Evolutionary conservation across 2,888 invertebrate genomes (phyloP), one percentile per base, ranked within the genome.

Genomic region (Amphipyra tragopoginis): DNA sequence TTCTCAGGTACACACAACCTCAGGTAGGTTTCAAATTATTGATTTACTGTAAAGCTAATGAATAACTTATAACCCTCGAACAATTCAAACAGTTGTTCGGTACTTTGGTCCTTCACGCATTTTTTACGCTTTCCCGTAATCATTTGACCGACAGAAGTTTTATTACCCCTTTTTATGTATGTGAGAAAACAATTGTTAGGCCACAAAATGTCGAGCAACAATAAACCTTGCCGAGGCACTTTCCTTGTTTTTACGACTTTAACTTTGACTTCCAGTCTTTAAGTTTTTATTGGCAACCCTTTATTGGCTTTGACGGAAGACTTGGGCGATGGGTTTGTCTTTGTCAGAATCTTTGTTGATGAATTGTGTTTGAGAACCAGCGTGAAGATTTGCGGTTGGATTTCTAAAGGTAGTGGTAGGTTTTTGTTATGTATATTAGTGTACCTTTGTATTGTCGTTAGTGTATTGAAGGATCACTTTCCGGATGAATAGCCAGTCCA

Each of bases 111-210:
- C 70, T 77, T 79, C 69, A 83, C 80, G 79, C 76, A 73, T 79
- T 78, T 70, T 70, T 79, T 77, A 83, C 77, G 72, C 65, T 66
- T 71, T 70, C 73, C 65, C 59, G 72, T 78, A 79, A 85, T 82
- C 81, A 83, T 72, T 81, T 84, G 81, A 82, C 84, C 80, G 82
- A 77, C 82, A 80, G 77, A 80, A 72, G 73, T 82, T 91, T 90
- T 87, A 89, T 79, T 78, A 75, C 82, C 68, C 77, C 44, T 84
- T 90, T 90, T 91, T 90, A 90, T 86, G 82, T 80, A 85, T 84
- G 87, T 88, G 89, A 88, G 88, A 88, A 90, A 92, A 92, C 93
- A 92, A 92, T 93, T 89, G 91, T 86, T 83, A 79, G 78, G 70
- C 88, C 88, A 83, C 90, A 86, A 89, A 87, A 78, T 79, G 86